Percentiles rank a stretch among this genome's conserved stretches.
Conservation (phyloP, 2,113 vertebrate species). For the Raja brachyura region DNA sequence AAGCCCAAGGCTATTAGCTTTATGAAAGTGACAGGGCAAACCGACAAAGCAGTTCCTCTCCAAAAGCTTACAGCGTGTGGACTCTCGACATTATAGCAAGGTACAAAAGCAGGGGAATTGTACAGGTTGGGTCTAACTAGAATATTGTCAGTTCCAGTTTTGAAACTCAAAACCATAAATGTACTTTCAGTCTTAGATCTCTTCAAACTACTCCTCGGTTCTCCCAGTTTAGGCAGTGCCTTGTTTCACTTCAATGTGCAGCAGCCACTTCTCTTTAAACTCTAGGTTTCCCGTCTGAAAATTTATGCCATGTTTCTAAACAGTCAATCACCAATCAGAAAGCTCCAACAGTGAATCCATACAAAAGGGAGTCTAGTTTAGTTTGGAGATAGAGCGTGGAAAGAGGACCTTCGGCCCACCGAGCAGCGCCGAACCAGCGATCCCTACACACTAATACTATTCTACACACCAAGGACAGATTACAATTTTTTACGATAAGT, state of each 20-base stretch:
- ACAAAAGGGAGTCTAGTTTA: neutral
- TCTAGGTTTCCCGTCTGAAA: neutral
- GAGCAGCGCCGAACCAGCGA: too few species aligned
- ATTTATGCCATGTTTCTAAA: neutral
- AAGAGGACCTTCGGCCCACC: too few species aligned
- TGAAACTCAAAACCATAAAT: conserved; percentile 1
- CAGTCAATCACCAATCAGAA: neutral
- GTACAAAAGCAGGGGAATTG: neutral
- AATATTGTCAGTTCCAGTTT: too few species aligned
- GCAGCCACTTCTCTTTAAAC: neutral
- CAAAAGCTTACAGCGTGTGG: neutral
- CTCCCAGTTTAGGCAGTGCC: neutral
- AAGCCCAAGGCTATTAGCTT: neutral
- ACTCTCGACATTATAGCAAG: neutral
- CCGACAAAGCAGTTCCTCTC: neutral
- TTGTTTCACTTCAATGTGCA: neutral
- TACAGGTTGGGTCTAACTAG: neutral
- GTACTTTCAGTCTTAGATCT: neutral
- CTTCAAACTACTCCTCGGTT: neutral
- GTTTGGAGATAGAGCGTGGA: too few species aligned
- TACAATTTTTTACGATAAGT: neutral
- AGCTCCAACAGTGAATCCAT: neutral
- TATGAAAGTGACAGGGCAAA: neutral
- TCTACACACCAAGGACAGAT: too few species aligned
- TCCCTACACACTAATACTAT: too few species aligned